phyloP scores from a whole-genome alignment of 2,113 vertebrate genomes.

The Eclectus roratus region DNA sequence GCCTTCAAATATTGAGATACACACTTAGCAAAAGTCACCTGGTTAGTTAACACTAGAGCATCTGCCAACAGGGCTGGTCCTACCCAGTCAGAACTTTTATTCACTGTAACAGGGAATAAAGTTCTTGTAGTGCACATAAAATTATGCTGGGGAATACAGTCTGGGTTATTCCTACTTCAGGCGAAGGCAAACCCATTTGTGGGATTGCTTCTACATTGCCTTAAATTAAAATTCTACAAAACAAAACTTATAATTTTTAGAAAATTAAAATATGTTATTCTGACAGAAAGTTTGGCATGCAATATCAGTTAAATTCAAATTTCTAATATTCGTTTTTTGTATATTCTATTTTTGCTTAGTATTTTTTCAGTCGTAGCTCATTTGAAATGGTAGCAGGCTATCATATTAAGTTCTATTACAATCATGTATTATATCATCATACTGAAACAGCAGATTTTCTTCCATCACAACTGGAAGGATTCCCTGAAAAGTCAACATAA shows the following conservation, averaged over 20 bases:
- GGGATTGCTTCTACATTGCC: not conserved
- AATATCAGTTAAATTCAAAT: not conserved
- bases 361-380: not conserved
- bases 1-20: not conserved
- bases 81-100: not conserved
- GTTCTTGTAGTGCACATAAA: not conserved
- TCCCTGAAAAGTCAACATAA: not conserved
- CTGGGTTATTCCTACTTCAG: not conserved
- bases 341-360: not conserved
- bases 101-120: not conserved
- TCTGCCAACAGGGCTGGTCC: not conserved
- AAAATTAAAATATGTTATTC: not conserved
- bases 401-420: not conserved
- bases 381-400: not conserved
- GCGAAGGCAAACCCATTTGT: not conserved
- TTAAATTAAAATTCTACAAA: not conserved
- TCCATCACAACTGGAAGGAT: not conserved
- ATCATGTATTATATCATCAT: not conserved
- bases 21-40: not conserved
- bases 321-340: not conserved
- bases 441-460: not conserved
- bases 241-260: rapidly evolving
- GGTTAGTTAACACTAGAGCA: not conserved
- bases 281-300: not conserved
- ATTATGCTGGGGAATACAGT: not conserved